Conservation (phyloP, 2,113 vertebrate species). For the Strix uralensis region DNA sequence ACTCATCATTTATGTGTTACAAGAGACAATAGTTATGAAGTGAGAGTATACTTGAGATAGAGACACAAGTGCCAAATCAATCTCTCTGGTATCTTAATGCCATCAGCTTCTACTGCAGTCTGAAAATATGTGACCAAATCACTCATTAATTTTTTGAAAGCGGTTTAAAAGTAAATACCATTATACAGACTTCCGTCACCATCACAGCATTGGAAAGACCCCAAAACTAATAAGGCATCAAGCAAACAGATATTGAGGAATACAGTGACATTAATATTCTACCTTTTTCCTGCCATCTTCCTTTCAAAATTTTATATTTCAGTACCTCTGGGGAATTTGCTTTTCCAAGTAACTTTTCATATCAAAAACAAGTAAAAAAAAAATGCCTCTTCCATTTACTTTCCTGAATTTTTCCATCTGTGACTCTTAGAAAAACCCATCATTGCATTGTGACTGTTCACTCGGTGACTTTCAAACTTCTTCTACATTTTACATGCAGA, state of each 20-base stretch:
- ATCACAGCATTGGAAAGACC: not conserved
- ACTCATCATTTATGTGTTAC: not conserved
- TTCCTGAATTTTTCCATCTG: not conserved
- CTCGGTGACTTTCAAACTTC: not conserved
- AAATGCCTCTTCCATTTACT: not conserved
- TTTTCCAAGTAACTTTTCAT: not conserved
- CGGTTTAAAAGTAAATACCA: not conserved
- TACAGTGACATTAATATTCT: not conserved
- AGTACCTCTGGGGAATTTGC: not conserved
- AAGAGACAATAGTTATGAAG: not conserved
- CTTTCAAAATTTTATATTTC: not conserved
- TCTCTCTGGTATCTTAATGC: not conserved
- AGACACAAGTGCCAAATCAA: not conserved
- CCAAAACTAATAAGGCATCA: not conserved
- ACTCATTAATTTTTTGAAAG: not conserved
- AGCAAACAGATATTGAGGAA: not conserved
- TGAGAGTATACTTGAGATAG: not conserved
- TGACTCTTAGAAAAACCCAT: not conserved
- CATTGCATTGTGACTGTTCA: not conserved
- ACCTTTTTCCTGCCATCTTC: not conserved
- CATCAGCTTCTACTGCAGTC: not conserved
- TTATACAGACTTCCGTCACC: not conserved
- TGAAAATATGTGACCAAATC: not conserved
- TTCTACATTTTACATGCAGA: not conserved
- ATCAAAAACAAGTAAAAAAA: not conserved